Percentiles rank a stretch among this genome's conserved stretches.
phyloP scores from a whole-genome alignment of 2,888 invertebrate species.

The Amblyjoppa fuscipennis region DNA sequence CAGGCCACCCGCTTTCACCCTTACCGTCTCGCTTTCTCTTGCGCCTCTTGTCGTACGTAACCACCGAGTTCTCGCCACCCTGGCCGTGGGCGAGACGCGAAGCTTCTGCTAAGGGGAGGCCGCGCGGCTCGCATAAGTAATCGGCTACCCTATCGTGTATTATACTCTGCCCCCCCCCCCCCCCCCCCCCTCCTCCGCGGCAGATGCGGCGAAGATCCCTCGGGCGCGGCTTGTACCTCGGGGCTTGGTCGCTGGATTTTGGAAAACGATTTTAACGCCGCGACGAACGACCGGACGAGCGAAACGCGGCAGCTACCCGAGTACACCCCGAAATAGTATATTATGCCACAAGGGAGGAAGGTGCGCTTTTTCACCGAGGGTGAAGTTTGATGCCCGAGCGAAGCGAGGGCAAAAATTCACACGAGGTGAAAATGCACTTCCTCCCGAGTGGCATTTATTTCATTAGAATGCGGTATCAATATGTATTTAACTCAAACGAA shows the following conservation, averaged over 20 bases:
- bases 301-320: not conserved
- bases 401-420: too few species aligned
- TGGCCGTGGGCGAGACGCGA: slow-evolving; percentile 67
- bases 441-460: too few species aligned
- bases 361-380: too few species aligned
- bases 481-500: too few species aligned
- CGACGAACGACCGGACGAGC: not conserved
- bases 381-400: too few species aligned
- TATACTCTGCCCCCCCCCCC: not conserved
- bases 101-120: slow-evolving; percentile 82
- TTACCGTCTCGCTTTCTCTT: slow-evolving; percentile 68
- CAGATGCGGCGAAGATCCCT: slow-evolving; percentile 83
- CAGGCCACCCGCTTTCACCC: slow-evolving; percentile 64
- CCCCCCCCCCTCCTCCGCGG: slow-evolving; percentile 58
- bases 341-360: too few species aligned
- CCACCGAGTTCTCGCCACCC: slow-evolving; percentile 35
- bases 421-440: too few species aligned
- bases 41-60: slow-evolving; percentile 65
- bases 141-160: slow-evolving; percentile 80
- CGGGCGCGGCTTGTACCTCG: slow-evolving; percentile 71
- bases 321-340: too few species aligned
- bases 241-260: slow-evolving; percentile 46
- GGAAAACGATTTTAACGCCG: slow-evolving; percentile 42
- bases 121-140: slow-evolving; percentile 84
- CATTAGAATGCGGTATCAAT: too few species aligned